Evolutionary conservation across 1,140 invertebrate species (phyloP).

Genomic region (Drosophila pallidifrons): DNA sequence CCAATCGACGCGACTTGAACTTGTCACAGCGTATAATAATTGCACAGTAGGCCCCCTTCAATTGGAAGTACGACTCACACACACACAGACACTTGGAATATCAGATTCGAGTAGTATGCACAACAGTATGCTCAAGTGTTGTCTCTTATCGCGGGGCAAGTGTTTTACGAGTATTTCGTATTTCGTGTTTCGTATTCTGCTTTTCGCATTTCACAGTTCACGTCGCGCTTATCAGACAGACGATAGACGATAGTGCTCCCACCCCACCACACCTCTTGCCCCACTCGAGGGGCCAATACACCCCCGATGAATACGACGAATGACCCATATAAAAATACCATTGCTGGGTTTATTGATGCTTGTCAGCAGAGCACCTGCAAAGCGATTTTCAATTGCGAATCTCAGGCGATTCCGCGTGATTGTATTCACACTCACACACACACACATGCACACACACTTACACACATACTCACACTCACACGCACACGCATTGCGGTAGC

Average conservation of each 20-base stretch:
- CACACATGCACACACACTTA: constrained; percentile 1
- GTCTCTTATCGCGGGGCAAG: constrained; percentile 29
- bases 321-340: constrained; percentile 39
- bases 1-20: constrained; percentile 23
- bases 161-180: neutral
- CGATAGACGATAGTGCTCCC: neutral
- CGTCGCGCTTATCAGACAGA: constrained; percentile 41
- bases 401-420: neutral
- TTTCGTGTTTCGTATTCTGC: neutral
- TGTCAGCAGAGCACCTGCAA: neutral
- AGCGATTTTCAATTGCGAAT: neutral
- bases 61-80: neutral
- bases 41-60: neutral
- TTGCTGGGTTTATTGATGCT: neutral
- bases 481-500: no score
- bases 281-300: neutral
- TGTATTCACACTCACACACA: neutral
- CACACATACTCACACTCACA: neutral
- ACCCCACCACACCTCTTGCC: no score
- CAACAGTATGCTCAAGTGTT: constrained; percentile 4
- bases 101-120: neutral
- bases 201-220: neutral
- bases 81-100: neutral
- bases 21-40: constrained; percentile 2
- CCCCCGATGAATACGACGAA: neutral